Evolutionary conservation across 2,113 vertebrate species (phyloP).

Genomic region (Deroptyus accipitrinus): DNA sequence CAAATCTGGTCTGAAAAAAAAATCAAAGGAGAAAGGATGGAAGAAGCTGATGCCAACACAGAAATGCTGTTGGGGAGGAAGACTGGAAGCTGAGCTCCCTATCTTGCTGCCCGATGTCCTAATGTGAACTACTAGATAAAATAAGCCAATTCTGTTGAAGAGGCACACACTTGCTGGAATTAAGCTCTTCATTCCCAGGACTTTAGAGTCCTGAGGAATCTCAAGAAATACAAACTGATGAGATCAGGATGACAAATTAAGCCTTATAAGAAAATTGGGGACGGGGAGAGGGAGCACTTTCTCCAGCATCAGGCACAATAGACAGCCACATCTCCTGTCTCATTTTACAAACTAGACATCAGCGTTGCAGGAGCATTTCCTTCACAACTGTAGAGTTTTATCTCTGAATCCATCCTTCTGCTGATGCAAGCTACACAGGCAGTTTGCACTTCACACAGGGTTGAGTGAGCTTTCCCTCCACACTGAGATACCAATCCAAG

Average conservation of each 20-base stretch:
- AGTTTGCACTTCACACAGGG: not conserved
- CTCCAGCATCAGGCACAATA: not conserved
- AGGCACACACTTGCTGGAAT: not conserved
- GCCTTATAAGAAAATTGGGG: not conserved
- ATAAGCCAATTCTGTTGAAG: not conserved
- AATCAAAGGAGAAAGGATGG: not conserved
- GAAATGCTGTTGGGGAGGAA: not conserved
- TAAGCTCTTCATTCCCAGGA: not conserved
- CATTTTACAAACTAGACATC: not conserved
- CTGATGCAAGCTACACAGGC: not conserved
- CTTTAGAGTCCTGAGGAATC: not conserved
- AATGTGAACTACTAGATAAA: not conserved
- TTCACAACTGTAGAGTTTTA: not conserved
- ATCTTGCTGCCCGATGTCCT: not conserved
- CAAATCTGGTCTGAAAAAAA: not conserved
- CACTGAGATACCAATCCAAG: not conserved
- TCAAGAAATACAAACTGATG: not conserved
- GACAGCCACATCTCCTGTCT: not conserved
- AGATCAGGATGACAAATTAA: not conserved
- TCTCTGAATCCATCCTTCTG: not conserved
- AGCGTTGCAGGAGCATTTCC: rapidly evolving
- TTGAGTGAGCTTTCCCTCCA: not conserved
- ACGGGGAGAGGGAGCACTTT: not conserved
- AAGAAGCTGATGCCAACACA: not conserved
- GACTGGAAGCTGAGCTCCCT: not conserved